Base-by-base conservation (phyloP, 2,797 vertebrate genomes). In the Muscicapa striata region DNA sequence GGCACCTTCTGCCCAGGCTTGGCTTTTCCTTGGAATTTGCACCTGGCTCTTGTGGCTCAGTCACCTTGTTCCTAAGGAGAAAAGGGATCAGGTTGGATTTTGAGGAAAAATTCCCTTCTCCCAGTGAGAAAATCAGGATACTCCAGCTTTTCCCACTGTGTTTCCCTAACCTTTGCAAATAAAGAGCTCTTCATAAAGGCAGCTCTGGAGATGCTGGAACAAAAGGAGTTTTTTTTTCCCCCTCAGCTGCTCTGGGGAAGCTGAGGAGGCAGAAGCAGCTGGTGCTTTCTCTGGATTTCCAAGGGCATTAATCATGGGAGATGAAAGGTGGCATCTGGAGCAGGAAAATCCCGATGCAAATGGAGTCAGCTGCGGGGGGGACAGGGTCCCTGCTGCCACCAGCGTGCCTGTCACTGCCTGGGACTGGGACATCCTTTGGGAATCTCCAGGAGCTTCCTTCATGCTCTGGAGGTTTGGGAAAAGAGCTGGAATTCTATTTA, bases 181-280 rank as follows among this genome's bases (percentile, higher is more conserved):
- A 66, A 92, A 95, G 77, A 57, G 22, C 86, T 89, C 51, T 26
- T 51, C 51, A n/a, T 1, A 41, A 67, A 88, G 46, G 8, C 94
- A 23, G 62, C 93, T 93, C 72, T 64, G 38, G 76, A 74, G 84
- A 41, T 74, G 64, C 55, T 43, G 20, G 79, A 91, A 90, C 91
- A 97, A 96, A 95, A 85, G 91, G 83, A 66, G 43, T 43, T 74
- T n/a, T 74, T n/a, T 74, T 45, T 22, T 4, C 9, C 49, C 59
- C 30, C 19, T 85, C 89, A 89, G 73, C 95, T 92, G 94, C 87
- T 95, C 46, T 4, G 34, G 26, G 68, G 87, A 91, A 76, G 91
- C 72, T 20, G 49, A 83, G 88, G 32, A 85, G 77, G 85, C 93
- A 94, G 84, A 18, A 93, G 94, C 95, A 96, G 94, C 95, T 95